phyloP scores from a whole-genome alignment of 2,888 invertebrate species.

The Ectropis crepuscularia region DNA sequence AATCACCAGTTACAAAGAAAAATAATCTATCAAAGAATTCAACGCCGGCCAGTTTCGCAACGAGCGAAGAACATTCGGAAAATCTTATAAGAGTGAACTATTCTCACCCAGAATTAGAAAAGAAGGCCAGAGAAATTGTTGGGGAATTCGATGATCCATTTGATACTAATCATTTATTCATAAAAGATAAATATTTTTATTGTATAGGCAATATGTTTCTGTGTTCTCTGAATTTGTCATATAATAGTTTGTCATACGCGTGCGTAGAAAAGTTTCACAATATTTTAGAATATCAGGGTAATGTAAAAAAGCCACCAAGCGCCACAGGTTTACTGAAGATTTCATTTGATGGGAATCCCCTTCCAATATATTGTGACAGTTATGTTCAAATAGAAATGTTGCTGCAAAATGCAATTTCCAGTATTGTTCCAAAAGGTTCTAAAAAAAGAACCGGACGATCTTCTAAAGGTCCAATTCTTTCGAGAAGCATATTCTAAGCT shows the following conservation, averaged over 20 bases:
- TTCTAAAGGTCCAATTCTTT: no score
- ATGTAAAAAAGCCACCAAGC: constrained; percentile 14
- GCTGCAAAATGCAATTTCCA: constrained; percentile 39
- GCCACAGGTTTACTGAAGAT: constrained; percentile 56
- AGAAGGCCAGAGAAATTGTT: constrained; percentile 43
- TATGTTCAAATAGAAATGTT: constrained; percentile 46
- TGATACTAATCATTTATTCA: constrained; percentile 36
- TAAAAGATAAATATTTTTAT: constrained; percentile 41
- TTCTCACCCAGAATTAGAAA: constrained; percentile 37
- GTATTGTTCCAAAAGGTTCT: no score
- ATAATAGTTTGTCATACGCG: constrained; percentile 52
- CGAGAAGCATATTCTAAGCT: no score
- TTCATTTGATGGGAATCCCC: constrained; percentile 56
- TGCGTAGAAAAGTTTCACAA: constrained; percentile 49
- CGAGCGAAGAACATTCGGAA: background rate
- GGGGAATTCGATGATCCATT: constrained; percentile 53
- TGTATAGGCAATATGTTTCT: constrained; percentile 57
- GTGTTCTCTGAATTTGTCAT: constrained; percentile 62
- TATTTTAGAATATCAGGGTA: constrained; percentile 55
- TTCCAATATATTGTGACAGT: constrained; percentile 51
- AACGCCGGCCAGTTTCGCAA: background rate
- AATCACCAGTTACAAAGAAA: background rate
- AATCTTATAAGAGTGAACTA: background rate
- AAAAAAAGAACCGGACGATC: background rate
- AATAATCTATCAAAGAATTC: background rate